Evolutionary conservation across 2,113 vertebrate genomes (phyloP).

Genomic region (Leptocoma aspasia): DNA sequence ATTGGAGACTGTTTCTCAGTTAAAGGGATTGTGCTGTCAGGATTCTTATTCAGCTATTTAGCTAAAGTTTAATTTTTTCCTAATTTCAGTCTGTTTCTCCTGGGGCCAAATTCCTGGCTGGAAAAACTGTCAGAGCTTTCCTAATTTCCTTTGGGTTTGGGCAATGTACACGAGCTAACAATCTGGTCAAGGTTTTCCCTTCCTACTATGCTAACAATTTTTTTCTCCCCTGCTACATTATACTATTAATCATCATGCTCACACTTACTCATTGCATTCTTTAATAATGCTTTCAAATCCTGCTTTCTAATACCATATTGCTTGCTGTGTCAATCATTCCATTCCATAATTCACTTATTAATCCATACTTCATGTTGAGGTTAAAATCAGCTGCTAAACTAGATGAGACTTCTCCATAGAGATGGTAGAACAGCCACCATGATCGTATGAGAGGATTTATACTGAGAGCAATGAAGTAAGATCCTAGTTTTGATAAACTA

Average conservation of each 20-base stretch:
- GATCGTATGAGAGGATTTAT: not conserved
- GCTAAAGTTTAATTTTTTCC: not conserved
- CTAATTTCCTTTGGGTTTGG: slow-evolving; percentile 24
- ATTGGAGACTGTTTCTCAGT: not conserved
- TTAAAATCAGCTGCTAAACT: slow-evolving; percentile 24
- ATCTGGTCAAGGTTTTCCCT: not conserved
- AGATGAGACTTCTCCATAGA: not conserved
- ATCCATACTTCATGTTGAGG: not conserved
- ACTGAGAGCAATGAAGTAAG: not conserved
- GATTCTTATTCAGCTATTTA: slow-evolving; percentile 11
- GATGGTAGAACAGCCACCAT: not conserved
- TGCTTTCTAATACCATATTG: not conserved
- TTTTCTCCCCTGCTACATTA: not conserved
- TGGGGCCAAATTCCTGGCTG: not conserved
- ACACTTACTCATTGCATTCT: not conserved
- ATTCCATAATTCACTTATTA: slow-evolving; percentile 28
- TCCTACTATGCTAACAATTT: not conserved
- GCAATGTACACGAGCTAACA: not conserved
- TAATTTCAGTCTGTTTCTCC: slow-evolving; percentile 12
- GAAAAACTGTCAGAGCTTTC: not conserved
- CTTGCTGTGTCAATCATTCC: slow-evolving; percentile 42
- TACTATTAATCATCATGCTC: not conserved
- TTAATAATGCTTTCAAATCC: slow-evolving; percentile 1
- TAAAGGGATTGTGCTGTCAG: not conserved
- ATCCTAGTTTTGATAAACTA: not conserved